Percentiles rank a stretch among this genome's conserved stretches.
Evolutionary conservation across 2,113 vertebrate species (phyloP).

Genomic region (Oenanthe oenanthe): DNA sequence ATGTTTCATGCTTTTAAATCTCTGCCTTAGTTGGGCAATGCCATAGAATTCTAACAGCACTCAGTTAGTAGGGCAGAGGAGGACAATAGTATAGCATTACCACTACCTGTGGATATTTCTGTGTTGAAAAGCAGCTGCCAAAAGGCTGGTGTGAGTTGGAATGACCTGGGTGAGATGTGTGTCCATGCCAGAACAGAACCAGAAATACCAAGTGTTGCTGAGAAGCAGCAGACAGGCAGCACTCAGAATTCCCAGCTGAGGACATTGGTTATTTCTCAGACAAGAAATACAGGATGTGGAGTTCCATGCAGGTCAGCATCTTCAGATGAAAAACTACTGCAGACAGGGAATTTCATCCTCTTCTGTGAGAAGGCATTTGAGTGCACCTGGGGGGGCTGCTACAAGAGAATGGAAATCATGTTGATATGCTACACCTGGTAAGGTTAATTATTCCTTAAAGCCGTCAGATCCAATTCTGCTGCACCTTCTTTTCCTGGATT

Average conservation of each 20-base stretch:
- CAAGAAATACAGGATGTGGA: background rate
- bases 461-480: background rate
- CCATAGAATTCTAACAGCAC: background rate
- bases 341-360: background rate
- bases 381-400: background rate
- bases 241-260: background rate
- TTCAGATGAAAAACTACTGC: background rate
- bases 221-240: background rate
- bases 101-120: background rate
- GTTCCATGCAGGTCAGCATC: background rate
- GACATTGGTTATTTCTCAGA: background rate
- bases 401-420: background rate
- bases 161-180: background rate
- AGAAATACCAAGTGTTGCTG: background rate
- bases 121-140: background rate
- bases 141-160: background rate
- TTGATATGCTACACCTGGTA: background rate
- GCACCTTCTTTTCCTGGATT: background rate
- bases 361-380: background rate
- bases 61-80: background rate
- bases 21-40: background rate
- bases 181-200: background rate
- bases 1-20: no score
- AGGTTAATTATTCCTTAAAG: background rate
- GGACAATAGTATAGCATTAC: background rate